A percentile compares a stretch with the other conserved stretches of the same genome.
These are phyloP conservation scores for Agapornis roseicollis DNA, from an alignment of 2,113 vertebrate genomes.

Conservation along the genomic window DNA sequence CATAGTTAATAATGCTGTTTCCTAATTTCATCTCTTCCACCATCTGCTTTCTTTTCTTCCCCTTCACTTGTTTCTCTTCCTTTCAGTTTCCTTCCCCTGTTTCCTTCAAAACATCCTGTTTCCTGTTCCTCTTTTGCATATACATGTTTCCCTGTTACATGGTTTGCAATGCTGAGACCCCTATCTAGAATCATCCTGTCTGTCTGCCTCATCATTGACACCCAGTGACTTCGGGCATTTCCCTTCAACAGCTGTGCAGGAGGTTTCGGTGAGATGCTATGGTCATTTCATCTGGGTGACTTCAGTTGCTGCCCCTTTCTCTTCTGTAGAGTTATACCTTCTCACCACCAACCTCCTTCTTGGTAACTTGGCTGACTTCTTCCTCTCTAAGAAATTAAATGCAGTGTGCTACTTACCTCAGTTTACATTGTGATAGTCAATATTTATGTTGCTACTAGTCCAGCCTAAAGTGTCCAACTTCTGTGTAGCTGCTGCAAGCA, in stretches of 20 bases:
- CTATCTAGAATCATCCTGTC: neutral
- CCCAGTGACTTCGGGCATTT: neutral
- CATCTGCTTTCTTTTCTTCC: neutral
- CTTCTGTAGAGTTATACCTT: neutral
- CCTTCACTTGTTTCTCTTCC: neutral
- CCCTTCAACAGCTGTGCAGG: neutral
- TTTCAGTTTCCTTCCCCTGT: slow-evolving; percentile 19
- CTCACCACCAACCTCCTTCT: fast-evolving
- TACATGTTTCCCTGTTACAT: neutral
- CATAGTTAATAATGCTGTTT: neutral
- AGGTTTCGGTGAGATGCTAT: neutral
- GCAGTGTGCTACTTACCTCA: neutral
- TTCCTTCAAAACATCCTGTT: slow-evolving; percentile 34
- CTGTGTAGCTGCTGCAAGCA: neutral
- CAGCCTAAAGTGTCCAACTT: neutral
- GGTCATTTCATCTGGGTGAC: neutral
- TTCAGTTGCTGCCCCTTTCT: neutral
- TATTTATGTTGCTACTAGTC: neutral
- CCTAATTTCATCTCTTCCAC: neutral
- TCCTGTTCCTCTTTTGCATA: neutral
- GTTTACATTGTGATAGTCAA: neutral
- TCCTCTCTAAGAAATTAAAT: neutral
- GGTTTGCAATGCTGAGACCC: neutral
- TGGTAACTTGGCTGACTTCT: neutral
- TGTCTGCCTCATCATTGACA: neutral